These are phyloP conservation scores for Pelvicachromis taeniatus DNA, from an alignment of 2,113 vertebrate species.

Conservation along the genomic window DNA sequence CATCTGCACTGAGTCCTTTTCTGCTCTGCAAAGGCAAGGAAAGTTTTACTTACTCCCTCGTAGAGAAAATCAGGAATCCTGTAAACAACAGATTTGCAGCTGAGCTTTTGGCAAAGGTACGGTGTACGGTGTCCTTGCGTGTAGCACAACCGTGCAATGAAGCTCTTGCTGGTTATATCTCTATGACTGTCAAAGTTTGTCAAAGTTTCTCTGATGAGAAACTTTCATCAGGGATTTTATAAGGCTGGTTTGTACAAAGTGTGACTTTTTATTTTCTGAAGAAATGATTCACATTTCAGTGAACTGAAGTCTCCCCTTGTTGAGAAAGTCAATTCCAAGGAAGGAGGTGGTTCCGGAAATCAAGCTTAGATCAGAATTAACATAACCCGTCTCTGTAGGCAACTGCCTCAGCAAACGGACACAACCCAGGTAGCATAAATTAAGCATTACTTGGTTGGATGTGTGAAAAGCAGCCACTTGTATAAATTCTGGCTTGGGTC, in stretches of 20 bases:
- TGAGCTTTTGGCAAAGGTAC: neutral
- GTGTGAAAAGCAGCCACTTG: neutral
- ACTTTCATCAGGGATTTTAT: neutral
- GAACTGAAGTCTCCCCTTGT: neutral
- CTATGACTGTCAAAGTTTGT: neutral
- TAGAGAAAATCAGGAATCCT: neutral
- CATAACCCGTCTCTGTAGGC: neutral
- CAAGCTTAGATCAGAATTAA: neutral
- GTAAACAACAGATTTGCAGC: neutral
- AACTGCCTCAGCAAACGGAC: neutral
- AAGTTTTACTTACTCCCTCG: neutral
- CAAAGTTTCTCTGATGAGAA: fast-evolving
- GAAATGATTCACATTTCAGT: neutral
- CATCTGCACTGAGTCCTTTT: neutral
- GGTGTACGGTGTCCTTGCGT: neutral
- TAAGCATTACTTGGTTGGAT: neutral
- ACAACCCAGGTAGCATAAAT: neutral
- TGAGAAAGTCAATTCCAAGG: neutral
- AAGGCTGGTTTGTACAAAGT: neutral
- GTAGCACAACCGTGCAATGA: neutral
- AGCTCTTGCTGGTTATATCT: neutral
- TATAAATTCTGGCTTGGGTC: neutral
- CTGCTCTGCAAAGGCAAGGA: neutral
- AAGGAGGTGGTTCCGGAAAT: neutral
- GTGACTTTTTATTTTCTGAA: neutral